Evolutionary conservation across 2,113 vertebrate species (phyloP), one percentile per base, ranked within the genome.

Genomic region (Leptodactylus fuscus): DNA sequence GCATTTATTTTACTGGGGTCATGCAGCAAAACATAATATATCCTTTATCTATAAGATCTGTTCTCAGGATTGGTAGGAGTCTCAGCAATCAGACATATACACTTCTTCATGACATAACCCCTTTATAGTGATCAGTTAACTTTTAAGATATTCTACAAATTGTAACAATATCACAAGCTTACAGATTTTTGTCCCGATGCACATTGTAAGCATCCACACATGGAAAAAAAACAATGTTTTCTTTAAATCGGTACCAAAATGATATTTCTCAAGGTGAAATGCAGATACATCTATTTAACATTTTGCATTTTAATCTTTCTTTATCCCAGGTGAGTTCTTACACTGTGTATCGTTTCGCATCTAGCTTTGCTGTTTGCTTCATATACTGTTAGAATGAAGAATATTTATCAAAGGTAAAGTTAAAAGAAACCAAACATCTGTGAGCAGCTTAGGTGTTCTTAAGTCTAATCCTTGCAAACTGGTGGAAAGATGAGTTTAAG

Each of bases 391-490:
- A 85, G 67, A 85, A 77, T 67, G 55, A 85, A 34, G 46, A 77
- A 67, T 77, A 58, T 85, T 85, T 77, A 67, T 77, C 73, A 85
- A 85, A 85, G 29, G 73, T 60, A 67, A 67, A 65, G n/a, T 77
- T 67, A 77, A 85, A 85, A 67, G 82, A 76, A 58, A 48, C 3
- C 29, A 84, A 76, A 38, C 82, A 77, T 55, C 71, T 85, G 71
- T 85, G 73, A 85, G 29, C 38, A 67, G 82, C 82, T 77, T 67
- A 83, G 82, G 73, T 84, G 73, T 84, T 76, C 71, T 84, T 84
- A 83, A 83, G 74, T 76, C 51, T 79, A 65, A 85, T 79, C 74
- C 60, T 85, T 29, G 75, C 32, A 69, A 85, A 85, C 58, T 53
- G 46, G 46, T 69, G 75, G 44, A 78, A 48, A 69, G 20, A 65